phyloP scores from a whole-genome alignment of 1,140 invertebrate genomes.

The Scaptomyza hsui region DNA sequence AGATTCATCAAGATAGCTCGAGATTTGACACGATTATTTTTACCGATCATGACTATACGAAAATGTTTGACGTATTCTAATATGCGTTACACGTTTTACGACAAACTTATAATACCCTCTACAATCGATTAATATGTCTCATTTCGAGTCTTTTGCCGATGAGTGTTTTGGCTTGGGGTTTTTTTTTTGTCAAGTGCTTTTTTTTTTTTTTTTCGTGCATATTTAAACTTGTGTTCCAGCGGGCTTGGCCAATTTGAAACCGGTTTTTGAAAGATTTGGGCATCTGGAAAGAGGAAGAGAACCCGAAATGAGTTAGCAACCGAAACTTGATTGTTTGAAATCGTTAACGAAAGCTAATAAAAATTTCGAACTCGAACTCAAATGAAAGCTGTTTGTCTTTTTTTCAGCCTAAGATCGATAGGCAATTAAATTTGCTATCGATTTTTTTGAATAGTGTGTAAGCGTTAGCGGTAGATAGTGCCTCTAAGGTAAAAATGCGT shows the following conservation, averaged over 20 bases:
- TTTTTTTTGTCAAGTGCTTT: constrained; percentile 6
- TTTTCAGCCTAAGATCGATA: too few species aligned
- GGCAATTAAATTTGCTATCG: too few species aligned
- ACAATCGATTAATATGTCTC: background rate
- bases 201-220: constrained; percentile 1
- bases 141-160: constrained; percentile 2
- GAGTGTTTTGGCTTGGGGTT: constrained; percentile 4
- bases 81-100: background rate
- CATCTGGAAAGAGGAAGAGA: constrained; percentile 17
- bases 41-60: background rate
- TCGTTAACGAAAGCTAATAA: constrained; percentile 3
- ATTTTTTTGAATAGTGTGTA: too few species aligned
- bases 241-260: constrained; percentile 26
- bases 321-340: constrained; percentile 28
- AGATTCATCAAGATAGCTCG: too few species aligned
- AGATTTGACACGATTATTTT: too few species aligned
- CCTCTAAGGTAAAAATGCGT: constrained; percentile 2
- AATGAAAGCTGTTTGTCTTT: background rate
- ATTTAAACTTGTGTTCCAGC: constrained; percentile 1
- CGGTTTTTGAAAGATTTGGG: constrained; percentile 14
- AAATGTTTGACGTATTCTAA: background rate
- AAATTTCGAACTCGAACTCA: background rate
- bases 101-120: constrained; percentile 10
- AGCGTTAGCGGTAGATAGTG: background rate
- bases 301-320: constrained; percentile 30